Evolutionary conservation across 1,140 invertebrate species (phyloP), one percentile per base, ranked within the genome.

Genomic region (Brachionus calyciflorus): DNA sequence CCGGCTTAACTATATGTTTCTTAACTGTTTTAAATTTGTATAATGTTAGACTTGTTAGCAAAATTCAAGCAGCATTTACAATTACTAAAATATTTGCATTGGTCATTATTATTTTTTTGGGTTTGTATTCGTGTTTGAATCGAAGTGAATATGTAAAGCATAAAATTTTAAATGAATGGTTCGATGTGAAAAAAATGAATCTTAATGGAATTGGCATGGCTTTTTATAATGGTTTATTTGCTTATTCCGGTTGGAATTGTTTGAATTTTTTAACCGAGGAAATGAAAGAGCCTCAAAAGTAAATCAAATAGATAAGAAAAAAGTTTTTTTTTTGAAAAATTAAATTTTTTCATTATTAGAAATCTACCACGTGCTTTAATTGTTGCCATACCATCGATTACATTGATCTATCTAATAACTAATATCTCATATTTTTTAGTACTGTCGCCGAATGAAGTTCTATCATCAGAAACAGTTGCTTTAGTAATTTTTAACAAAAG

Each of bases 221-320:
- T 0, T 83, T 84, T 77, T 84, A 84, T 77, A 83, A 82, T 21
- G 83, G 83, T 2, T 73, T 84, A 1, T 84, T 83, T 75, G 83
- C 83, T 79, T 82, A 83, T 79, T 82, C 83, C 19, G 83, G 83
- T 77, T 84, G 83, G 83, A 96, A 97, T 86, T 96, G 96, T 83
- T 86, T 97, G 79, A 97, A 98, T 85, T 98, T 98, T 86, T 95
- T 98, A 60, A 96, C 98, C 80, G 95, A 98, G 85, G 95, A 98
- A 86, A 86, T 98, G 78, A 94, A 96, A 84, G 93, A 98, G 86
- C 94, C 95, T 0, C 91, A 94, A 76, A 90, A 85, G 79, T 87
- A 87, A 77, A 79, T 87, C n/a, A 87, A 30, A 86, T 86, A 33
- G 84, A 87, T 76, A 83, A 87, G 70, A 83, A 84, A 10, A 84